Conservation (phyloP, 1,140 invertebrate genomes). For the Hypsibius dujardini region DNA sequence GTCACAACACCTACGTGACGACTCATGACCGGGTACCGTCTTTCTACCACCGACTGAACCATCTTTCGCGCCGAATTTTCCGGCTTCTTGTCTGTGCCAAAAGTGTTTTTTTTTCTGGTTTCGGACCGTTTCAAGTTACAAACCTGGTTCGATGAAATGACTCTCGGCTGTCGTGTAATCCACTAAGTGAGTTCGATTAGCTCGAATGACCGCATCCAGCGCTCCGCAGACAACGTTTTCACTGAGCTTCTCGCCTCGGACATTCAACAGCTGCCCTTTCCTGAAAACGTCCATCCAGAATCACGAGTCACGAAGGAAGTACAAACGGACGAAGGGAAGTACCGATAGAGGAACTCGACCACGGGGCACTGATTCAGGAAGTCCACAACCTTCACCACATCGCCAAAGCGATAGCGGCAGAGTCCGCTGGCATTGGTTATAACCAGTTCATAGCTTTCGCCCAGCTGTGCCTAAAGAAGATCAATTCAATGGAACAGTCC, state of each 20-base stretch:
- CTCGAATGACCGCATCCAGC: conserved; percentile 23
- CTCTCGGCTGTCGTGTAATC: conserved; percentile 32
- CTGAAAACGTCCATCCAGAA: conserved; percentile 23
- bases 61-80: not conserved
- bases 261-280: conserved; percentile 32
- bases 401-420: conserved; percentile 31
- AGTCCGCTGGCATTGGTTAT: conserved; percentile 31
- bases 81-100: not conserved
- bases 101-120: not conserved
- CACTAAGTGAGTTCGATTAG: conserved; percentile 26
- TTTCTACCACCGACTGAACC: not conserved
- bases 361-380: conserved; percentile 31
- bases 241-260: conserved; percentile 30
- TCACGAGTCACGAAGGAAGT: not conserved
- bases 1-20: not conserved
- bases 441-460: conserved; percentile 30
- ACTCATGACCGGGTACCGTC: not conserved
- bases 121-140: not conserved
- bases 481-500: not conserved
- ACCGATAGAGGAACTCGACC: conserved; percentile 32
- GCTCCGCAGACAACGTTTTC: conserved; percentile 29
- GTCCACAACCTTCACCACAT: conserved; percentile 30
- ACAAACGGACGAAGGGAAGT: no score
- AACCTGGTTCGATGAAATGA: conserved; percentile 24
- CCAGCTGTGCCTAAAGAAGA: conserved; percentile 25